Evolutionary conservation across 2,888 invertebrate genomes (phyloP), one percentile per base, ranked within the genome.

Genomic region (Scaptomyza caliginosa): DNA sequence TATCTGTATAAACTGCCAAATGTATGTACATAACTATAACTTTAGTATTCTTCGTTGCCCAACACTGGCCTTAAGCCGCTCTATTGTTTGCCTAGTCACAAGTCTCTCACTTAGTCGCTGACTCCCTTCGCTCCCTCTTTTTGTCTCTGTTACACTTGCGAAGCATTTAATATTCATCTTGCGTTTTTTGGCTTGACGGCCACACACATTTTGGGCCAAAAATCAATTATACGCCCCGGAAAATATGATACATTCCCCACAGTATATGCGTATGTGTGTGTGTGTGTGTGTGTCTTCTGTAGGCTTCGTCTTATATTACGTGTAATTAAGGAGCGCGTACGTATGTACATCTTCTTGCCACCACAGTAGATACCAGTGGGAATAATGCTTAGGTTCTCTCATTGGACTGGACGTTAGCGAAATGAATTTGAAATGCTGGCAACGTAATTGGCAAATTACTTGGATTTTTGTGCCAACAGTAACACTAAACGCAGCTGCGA

Each of bases 401-500:
- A 13, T 17, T 28, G 58, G 36, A 62, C 38, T 50, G 52, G 38
- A 34, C 56, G 52, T 28, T 39, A 26, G 30, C 26, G 17, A 19
- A 16, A n/a, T 45, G 52, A 65, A 87, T 82, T 86, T 71, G 52
- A 74, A 83, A 83, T 83, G 88, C 83, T 77, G 77, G 67, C 63
- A 83, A 79, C 83, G 83, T 83, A 86, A 74, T 71, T 80, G 67
- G 60, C 72, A 76, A 82, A 76, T 86, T 83, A 86, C 81, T 73
- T 83, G 84, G 77, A 79, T 69, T 72, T 62, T 68, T 70, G n/a
- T n/a, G 55, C 62, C 48, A 67, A 76, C 51, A 55, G 88, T 71
- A 86, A 88, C 67, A 72, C 68, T 76, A 88, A 83, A 83, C 76
- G 77, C 67, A 77, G 52, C 50, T 62, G 72, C 48, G 77, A 80